Evolutionary conservation across 2,888 invertebrate genomes (phyloP).

Genomic region (Diogma glabrata): DNA sequence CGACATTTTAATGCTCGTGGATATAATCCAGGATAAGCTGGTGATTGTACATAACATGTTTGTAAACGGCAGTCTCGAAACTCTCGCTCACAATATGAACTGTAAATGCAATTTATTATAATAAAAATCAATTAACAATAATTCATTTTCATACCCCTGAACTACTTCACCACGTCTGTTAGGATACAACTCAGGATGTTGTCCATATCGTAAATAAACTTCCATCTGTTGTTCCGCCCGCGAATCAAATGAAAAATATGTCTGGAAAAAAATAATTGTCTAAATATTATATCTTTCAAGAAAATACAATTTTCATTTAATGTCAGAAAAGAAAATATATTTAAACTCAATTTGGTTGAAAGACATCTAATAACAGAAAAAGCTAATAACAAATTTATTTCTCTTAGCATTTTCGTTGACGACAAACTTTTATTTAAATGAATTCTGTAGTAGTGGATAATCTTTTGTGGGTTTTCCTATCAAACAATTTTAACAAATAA

Average conservation of each 20-base stretch:
- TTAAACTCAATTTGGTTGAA: too few species aligned
- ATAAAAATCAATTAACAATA: not conserved
- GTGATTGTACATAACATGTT: constrained; percentile 88
- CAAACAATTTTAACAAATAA: too few species aligned
- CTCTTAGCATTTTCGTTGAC: too few species aligned
- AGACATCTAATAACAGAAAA: too few species aligned
- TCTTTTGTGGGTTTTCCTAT: too few species aligned
- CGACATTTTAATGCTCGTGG: constrained; percentile 84
- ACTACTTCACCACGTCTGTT: constrained; percentile 81
- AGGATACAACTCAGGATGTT: constrained; percentile 85
- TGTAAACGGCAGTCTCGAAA: constrained; percentile 81
- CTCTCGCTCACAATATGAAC: constrained; percentile 77
- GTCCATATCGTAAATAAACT: constrained; percentile 83
- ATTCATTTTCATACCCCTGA: constrained; percentile 54
- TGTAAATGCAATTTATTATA: constrained; percentile 30
- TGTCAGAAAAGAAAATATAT: too few species aligned
- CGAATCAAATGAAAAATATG: constrained; percentile 70
- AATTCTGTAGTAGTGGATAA: too few species aligned
- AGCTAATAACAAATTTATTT: too few species aligned
- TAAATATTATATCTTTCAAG: too few species aligned
- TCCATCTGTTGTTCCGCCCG: constrained; percentile 86
- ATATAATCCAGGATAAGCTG: constrained; percentile 86
- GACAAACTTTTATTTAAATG: too few species aligned
- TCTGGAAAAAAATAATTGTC: constrained; percentile 36
- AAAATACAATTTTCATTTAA: too few species aligned